Base-by-base conservation (phyloP, 1,140 invertebrate genomes). In the Tetramorium simillimum region DNA sequence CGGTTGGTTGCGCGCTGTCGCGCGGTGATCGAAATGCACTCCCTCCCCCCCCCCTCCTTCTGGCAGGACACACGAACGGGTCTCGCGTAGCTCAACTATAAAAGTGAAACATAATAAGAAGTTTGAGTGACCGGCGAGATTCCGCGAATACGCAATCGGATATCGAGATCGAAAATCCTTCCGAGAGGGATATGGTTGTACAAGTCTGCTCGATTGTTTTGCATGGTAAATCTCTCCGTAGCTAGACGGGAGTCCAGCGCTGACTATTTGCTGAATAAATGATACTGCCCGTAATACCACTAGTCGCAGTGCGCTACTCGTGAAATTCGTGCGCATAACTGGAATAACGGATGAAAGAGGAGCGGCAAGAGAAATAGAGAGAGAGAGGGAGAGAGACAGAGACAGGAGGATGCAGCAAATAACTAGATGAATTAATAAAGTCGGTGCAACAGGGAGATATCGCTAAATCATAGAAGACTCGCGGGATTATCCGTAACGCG, bases 251-350 rank as follows among this genome's bases (percentile, higher is more conserved):
- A 60, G 51, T 51, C 65, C 84, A 21, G 58, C 85, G 78, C 60
- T 63, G 49, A 78, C 88, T 88, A 80, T 88, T 89, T 70, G 73
- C 49, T 90, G 88, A 90, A 90, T 90, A 90, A 90, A 90, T 90
- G 89, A 90, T 90, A 73, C 62, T 62, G 60, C 87, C 85, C 75
- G 89, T 86, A 88, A 90, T 90, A 87, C 58, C 76, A 33, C 56
- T 37, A 73, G 77, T 89, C 56, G 73, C 81, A 58, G 37, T 40
- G 60, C 75, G 37, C 78, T 72, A 88, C 69, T 80, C 76, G 53
- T 21, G 67, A 69, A 62, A 53, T 85, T 77, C 69, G 24, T 58
- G 33, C 46, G 60, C 37, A 37, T 78, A 77, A 78, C 78, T 58
- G 56, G 76, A 53, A 90, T 82, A 86, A 82, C 46, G 21, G 53